Percentiles rank a stretch among this genome's conserved stretches.
phyloP scores from a whole-genome alignment of 2,888 invertebrate species.

The Hypena proboscidalis region DNA sequence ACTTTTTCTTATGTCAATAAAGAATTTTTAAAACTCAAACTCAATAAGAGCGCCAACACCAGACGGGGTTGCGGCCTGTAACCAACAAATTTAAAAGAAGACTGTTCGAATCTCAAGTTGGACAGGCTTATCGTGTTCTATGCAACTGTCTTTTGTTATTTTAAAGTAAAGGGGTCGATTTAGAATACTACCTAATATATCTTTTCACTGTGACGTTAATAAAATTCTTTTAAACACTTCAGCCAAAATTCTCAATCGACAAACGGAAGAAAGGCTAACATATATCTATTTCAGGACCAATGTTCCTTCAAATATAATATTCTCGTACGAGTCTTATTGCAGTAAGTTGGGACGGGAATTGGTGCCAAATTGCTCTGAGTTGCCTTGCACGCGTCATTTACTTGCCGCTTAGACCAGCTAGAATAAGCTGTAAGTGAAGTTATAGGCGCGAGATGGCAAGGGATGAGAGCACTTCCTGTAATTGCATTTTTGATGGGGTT shows the following conservation, averaged over 20 bases:
- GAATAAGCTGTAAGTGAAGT: conserved; percentile 27
- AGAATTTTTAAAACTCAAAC: too few species aligned
- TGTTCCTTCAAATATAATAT: conserved; percentile 59
- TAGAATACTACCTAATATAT: not conserved
- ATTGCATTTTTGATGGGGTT: not conserved
- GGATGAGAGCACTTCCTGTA: not conserved
- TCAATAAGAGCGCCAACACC: too few species aligned
- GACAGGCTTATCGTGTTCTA: too few species aligned
- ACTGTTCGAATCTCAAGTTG: too few species aligned
- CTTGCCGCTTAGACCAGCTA: conserved; percentile 47
- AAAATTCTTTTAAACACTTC: not conserved
- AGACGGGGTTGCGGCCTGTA: too few species aligned
- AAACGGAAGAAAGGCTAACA: conserved; percentile 19
- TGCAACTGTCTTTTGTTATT: too few species aligned
- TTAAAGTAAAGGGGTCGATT: too few species aligned
- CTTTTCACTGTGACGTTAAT: not conserved
- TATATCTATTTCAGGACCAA: conserved; percentile 40
- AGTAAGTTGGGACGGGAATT: conserved; percentile 57
- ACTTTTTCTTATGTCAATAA: too few species aligned
- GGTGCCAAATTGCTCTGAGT: conserved; percentile 80
- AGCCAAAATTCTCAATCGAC: conserved; percentile 1
- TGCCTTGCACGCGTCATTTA: conserved; percentile 80
- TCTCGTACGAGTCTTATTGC: conserved; percentile 60
- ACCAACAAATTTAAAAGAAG: too few species aligned
- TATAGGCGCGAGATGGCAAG: conserved; percentile 9